A percentile compares a stretch with the other conserved stretches of the same genome.
These are phyloP conservation scores for Danio kyathit DNA, from an alignment of 2,797 vertebrate genomes.

Conservation along the genomic window DNA sequence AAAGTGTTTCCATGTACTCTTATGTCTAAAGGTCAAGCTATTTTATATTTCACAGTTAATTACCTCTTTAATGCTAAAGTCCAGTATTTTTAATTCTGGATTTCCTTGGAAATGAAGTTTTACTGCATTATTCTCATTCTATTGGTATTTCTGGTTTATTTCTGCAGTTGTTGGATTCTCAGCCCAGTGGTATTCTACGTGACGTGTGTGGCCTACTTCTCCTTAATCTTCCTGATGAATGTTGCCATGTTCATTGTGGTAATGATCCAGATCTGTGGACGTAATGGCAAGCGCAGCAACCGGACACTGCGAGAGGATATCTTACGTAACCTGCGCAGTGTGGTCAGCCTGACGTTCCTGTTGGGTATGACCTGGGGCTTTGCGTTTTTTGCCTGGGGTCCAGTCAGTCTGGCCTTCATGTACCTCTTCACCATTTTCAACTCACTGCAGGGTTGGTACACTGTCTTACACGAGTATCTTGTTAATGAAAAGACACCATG, in stretches of 20 bases:
- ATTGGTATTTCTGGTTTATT: constrained; percentile 25
- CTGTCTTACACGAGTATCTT: background rate
- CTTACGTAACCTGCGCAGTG: constrained; percentile 91
- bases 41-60: too few species aligned
- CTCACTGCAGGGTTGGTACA: constrained; percentile 90
- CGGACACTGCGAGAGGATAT: constrained; percentile 90
- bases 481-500: background rate
- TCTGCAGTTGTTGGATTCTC: constrained; percentile 91
- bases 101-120: background rate
- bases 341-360: constrained; percentile 94
- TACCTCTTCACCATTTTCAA: constrained; percentile 98
- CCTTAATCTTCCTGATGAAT: constrained; percentile 92
- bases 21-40: too few species aligned
- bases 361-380: constrained; percentile 98
- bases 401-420: constrained; percentile 85
- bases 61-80: background rate
- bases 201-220: constrained; percentile 91
- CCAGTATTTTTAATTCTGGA: background rate
- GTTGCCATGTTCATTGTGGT: constrained; percentile 98
- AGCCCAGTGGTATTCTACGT: constrained; percentile 85
- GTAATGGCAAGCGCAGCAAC: constrained; percentile 94
- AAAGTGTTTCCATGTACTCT: too few species aligned
- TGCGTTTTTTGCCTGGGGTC: constrained; percentile 94
- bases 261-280: constrained; percentile 96
- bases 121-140: background rate